Evolutionary conservation across 2,113 vertebrate species (phyloP).

Genomic region (Toxostoma redivivum): DNA sequence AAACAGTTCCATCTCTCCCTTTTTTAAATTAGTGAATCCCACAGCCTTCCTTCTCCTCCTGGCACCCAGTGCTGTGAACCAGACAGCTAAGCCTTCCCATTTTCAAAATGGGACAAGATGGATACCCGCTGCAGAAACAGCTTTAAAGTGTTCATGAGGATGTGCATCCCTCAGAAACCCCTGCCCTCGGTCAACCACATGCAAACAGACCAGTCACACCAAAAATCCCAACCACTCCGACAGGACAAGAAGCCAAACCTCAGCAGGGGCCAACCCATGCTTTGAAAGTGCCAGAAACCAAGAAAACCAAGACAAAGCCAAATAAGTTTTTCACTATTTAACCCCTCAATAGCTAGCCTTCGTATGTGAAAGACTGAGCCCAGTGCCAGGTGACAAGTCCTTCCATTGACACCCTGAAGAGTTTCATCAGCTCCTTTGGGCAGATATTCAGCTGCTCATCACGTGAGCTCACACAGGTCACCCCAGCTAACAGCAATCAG

Average conservation of each 20-base stretch:
- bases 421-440: neutral
- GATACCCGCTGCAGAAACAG: neutral
- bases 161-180: rapidly evolving
- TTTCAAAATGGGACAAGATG: neutral
- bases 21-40: neutral
- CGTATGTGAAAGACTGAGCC: neutral
- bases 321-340: neutral
- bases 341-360: neutral
- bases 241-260: neutral
- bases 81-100: neutral
- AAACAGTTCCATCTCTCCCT: neutral
- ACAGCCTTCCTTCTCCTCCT: neutral
- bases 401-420: neutral
- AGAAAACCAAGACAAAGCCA: neutral
- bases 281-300: neutral
- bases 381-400: neutral
- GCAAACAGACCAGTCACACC: neutral
- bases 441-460: neutral
- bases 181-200: neutral
- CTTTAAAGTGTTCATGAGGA: rapidly evolving
- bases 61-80: neutral
- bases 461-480: neutral
- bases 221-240: neutral
- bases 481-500: neutral
- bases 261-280: neutral